These are phyloP conservation scores for Hafferia zeledoni DNA, from an alignment of 2,797 vertebrate species.

Conservation along the genomic window DNA sequence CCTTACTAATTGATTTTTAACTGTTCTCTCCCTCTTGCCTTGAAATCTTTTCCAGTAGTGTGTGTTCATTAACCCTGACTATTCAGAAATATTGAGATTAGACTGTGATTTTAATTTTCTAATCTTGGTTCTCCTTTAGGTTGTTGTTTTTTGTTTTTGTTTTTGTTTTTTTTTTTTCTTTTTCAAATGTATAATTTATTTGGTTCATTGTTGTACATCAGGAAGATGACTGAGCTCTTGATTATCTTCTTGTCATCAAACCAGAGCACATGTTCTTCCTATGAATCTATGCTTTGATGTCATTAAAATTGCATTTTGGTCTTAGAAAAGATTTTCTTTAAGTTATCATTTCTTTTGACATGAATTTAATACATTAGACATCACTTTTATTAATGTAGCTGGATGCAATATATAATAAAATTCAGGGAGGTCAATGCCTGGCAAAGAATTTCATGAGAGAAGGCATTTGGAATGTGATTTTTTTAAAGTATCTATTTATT, in stretches of 20 bases:
- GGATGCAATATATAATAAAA: not conserved
- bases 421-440: not conserved
- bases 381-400: conserved; percentile 30
- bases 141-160: not conserved
- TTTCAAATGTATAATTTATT: not conserved
- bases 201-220: not conserved
- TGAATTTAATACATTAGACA: conserved; percentile 6
- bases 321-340: conserved; percentile 18
- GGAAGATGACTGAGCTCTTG: not conserved
- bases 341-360: conserved; percentile 19
- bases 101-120: not conserved
- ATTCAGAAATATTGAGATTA: not conserved
- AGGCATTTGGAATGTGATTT: conserved; percentile 22
- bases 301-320: conserved; percentile 22
- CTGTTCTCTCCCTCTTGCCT: not conserved
- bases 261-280: not conserved
- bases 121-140: not conserved
- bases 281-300: not conserved
- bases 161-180: not conserved
- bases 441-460: not conserved
- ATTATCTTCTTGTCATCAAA: not conserved
- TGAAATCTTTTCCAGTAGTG: not conserved
- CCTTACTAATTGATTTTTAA: not conserved
- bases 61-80: not conserved
- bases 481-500: conserved; percentile 21